Conservation (phyloP, 2,888 invertebrate species). For the Elysia crispata region DNA sequence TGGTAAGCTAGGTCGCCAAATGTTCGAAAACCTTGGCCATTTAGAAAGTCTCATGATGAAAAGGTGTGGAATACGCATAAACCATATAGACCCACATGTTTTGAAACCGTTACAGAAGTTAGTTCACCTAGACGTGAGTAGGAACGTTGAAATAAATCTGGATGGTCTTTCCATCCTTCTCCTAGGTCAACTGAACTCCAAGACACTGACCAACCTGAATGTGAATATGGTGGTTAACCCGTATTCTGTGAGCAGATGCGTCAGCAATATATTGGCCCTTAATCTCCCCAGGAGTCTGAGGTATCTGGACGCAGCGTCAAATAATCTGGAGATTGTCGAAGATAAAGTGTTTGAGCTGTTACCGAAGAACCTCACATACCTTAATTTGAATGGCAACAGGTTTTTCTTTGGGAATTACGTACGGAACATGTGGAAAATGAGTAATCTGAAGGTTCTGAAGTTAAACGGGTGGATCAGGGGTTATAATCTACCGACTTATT, state of each 20-base stretch:
- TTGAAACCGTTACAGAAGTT: constrained; percentile 5
- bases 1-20: neutral
- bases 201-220: neutral
- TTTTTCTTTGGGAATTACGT: constrained; percentile 33
- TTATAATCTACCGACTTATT: constrained; percentile 3
- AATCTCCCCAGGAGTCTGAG: neutral
- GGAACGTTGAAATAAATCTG: constrained; percentile 11
- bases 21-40: neutral
- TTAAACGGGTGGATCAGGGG: constrained; percentile 2
- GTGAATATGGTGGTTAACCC: constrained; percentile 5
- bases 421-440: constrained; percentile 4
- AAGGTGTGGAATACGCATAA: neutral
- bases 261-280: neutral
- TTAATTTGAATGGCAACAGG: constrained; percentile 35
- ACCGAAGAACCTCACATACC: neutral
- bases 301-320: neutral
- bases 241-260: constrained; percentile 2
- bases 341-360: neutral
- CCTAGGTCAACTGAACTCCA: neutral
- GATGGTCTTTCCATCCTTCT: neutral
- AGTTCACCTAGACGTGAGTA: neutral
- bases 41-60: constrained; percentile 19
- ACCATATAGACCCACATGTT: neutral
- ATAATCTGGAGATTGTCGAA: constrained; percentile 14
- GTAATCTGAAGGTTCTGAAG: constrained; percentile 3